phyloP scores from a whole-genome alignment of 2,797 vertebrate species.

The Huso huso region DNA sequence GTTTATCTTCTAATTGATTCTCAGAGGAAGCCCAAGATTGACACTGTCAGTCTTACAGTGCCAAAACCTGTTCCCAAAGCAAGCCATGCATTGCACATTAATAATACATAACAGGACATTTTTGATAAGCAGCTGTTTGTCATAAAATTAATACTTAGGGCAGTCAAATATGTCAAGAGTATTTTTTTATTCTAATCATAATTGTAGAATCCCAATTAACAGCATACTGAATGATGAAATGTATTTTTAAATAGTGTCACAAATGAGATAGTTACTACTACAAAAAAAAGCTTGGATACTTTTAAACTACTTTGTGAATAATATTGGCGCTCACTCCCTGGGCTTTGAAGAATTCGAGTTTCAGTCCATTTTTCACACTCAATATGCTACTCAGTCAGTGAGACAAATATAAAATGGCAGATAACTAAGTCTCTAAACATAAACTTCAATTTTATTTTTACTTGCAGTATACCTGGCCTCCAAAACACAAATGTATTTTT shows the following conservation, averaged over 20 bases:
- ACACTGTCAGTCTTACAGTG: slow-evolving; percentile 54
- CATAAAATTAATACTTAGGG: slow-evolving; percentile 16
- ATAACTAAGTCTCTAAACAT: too few species aligned
- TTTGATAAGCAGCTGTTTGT: slow-evolving; percentile 47
- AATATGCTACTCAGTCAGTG: too few species aligned
- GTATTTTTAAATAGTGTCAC: neutral
- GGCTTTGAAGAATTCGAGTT: too few species aligned
- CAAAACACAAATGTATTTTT: too few species aligned
- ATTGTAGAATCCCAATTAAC: slow-evolving; percentile 4
- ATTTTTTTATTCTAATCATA: slow-evolving; percentile 19
- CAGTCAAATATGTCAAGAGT: slow-evolving; percentile 12
- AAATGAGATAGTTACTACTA: neutral
- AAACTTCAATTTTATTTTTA: too few species aligned
- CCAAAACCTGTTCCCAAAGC: slow-evolving; percentile 56
- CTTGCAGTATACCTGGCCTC: too few species aligned
- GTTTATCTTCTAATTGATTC: slow-evolving; percentile 81
- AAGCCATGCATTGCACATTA: slow-evolving; percentile 52
- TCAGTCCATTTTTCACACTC: too few species aligned
- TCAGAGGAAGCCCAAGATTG: slow-evolving; percentile 65
- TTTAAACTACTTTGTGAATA: neutral
- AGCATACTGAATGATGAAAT: neutral
- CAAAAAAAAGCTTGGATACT: neutral
- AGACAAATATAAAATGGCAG: too few species aligned
- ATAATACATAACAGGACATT: slow-evolving; percentile 54
- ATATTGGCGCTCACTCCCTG: neutral